Evolutionary conservation across 2,113 vertebrate species (phyloP), one percentile per base, ranked within the genome.

Genomic region (Xyrauchen texanus): DNA sequence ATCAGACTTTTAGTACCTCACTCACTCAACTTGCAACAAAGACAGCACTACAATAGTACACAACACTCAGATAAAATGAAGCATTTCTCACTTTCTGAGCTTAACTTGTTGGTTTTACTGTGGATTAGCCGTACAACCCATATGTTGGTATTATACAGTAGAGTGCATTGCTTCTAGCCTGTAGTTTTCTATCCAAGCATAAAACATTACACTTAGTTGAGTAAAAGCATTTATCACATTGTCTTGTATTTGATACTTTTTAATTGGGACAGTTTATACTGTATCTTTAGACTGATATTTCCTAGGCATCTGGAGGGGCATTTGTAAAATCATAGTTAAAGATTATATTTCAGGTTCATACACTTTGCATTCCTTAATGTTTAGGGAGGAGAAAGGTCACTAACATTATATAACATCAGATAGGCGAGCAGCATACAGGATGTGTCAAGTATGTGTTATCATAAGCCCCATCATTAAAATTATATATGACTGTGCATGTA

Each of bases 351-450:
- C 46, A 65, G 16, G 73, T 67, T 77, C 12, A 57, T 45, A n/a
- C 76, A 46, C 21, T 3, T 1, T 1, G 21, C 77, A 82, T 71
- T 78, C 55, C 66, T 75, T 60, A 34, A 34, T 34, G 21, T 34
- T 34, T 34, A 58, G 7, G 12, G 42, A 15, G 21, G 7, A 1
- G 12, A 53, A 71, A 68, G 34, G 3, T 68, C 15, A 46, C 15
- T 67, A 81, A 47, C 67, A 75, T 77, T 81, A 72, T 60, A 34
- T 83, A 80, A 86, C 67, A 34, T 34, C 21, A 34, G 21, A 34
- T 3, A 34, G 21, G 21, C 21, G 21, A 34, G 21, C 21, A 34
- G 21, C 21, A 15, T 7, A 71, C 16, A 79, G 47, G 61, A 63
- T 44, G 53, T 42, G 67, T 70, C 16, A 64, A 57, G 65, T 70